Conservation (phyloP, 2,113 vertebrate genomes). For the Tor tambroides region DNA sequence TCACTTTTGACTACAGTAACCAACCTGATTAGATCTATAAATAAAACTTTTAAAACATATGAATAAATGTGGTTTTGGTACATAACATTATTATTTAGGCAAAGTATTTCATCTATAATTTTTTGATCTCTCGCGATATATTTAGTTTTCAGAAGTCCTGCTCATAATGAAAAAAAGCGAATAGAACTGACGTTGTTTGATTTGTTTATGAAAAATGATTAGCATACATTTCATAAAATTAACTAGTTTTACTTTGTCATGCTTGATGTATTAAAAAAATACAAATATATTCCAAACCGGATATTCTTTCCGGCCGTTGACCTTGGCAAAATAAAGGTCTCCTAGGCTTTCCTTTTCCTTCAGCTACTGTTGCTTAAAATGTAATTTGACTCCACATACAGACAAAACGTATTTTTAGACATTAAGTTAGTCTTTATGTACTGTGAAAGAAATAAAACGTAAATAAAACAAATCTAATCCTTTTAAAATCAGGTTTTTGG, state of each 20-base stretch:
- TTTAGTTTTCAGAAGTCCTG: not conserved
- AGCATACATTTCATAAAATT: no score
- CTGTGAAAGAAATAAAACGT: not conserved
- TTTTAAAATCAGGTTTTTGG: not conserved
- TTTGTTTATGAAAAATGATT: no score
- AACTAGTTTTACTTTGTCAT: no score
- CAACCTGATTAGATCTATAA: not conserved
- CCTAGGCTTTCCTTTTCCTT: not conserved
- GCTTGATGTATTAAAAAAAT: not conserved
- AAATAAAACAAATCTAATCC: not conserved
- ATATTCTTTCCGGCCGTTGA: not conserved
- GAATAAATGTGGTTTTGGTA: not conserved
- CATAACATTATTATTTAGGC: not conserved
- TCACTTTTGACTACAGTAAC: not conserved
- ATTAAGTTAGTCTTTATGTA: not conserved
- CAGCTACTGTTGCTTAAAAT: not conserved
- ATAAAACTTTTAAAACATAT: not conserved
- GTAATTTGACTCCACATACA: not conserved
- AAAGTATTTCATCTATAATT: not conserved
- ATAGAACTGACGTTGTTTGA: no score
- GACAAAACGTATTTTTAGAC: not conserved
- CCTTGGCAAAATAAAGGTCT: slow-evolving; percentile 44
- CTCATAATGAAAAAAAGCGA: not conserved
- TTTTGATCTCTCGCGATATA: not conserved
- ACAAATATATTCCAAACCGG: not conserved